A percentile compares a stretch with the other conserved stretches of the same genome.
These are phyloP conservation scores for Pelosia muscerda DNA, from an alignment of 2,888 invertebrate species.

Conservation along the genomic window DNA sequence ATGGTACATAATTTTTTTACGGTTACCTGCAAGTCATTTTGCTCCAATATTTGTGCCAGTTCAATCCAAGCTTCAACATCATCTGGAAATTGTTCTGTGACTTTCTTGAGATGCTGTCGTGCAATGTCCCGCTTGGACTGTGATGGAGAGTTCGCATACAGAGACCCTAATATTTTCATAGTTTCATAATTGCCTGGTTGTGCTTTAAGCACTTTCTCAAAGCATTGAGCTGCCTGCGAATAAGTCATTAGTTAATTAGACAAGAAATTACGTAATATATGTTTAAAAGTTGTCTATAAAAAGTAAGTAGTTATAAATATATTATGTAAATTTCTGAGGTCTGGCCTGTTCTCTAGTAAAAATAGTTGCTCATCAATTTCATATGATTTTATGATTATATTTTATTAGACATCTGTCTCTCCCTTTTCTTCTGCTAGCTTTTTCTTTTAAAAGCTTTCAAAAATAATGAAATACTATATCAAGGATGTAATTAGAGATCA, in stretches of 20 bases:
- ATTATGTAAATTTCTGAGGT: too few relatives aligned
- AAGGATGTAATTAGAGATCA: too few relatives aligned
- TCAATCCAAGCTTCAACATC: slow-evolving; percentile 99
- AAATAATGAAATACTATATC: too few relatives aligned
- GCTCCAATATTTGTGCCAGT: slow-evolving; percentile 98
- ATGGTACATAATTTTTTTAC: background rate
- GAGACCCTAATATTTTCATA: slow-evolving; percentile 99
- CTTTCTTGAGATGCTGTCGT: slow-evolving; percentile 97
- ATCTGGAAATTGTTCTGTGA: slow-evolving; percentile 98
- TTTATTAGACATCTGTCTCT: too few relatives aligned
- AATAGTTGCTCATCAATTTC: background rate
- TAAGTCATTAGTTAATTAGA: background rate
- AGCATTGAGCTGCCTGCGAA: slow-evolving; percentile 96
- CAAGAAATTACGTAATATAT: too few relatives aligned
- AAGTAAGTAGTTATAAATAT: too few relatives aligned
- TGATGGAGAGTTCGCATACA: slow-evolving; percentile 96
- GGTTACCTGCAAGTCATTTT: slow-evolving; percentile 92
- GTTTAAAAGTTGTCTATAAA: too few relatives aligned
- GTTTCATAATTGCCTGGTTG: slow-evolving; percentile 99
- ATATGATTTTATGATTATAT: too few relatives aligned
- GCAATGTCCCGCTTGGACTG: slow-evolving; percentile 97
- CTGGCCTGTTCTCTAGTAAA: too few relatives aligned
- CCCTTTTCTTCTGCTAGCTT: too few relatives aligned
- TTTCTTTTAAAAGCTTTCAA: too few relatives aligned
- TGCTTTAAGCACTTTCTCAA: slow-evolving; percentile 98